Percentiles rank a stretch among this genome's conserved stretches.
Evolutionary conservation across 2,113 vertebrate genomes (phyloP).

Genomic region (Neopipo cinnamomea): DNA sequence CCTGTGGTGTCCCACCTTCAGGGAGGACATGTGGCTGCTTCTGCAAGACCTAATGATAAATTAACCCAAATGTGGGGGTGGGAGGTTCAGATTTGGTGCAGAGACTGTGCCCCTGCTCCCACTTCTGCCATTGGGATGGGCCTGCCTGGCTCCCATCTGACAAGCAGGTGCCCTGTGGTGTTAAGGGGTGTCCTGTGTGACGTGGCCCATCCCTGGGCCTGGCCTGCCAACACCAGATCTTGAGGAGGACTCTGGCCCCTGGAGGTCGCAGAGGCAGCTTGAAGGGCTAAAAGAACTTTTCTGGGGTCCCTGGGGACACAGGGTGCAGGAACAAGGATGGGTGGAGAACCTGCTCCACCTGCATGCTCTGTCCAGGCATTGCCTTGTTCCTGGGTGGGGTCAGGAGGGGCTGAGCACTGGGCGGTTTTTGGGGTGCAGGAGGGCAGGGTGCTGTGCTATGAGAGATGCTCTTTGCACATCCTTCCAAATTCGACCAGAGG

Average conservation of each 20-base stretch:
- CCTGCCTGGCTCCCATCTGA: background rate
- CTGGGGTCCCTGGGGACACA: background rate
- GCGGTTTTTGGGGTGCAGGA: rapidly evolving
- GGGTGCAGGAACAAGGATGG: background rate
- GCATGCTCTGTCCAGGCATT: rapidly evolving
- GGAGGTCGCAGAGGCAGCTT: background rate
- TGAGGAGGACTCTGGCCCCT: background rate
- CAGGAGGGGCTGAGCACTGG: rapidly evolving
- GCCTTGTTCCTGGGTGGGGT: background rate
- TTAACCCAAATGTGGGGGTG: rapidly evolving
- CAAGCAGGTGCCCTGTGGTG: background rate
- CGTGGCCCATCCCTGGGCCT: background rate
- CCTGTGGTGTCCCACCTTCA: rapidly evolving
- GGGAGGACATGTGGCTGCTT: background rate
- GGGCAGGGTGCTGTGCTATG: background rate
- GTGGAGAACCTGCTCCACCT: background rate
- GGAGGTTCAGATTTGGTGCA: background rate
- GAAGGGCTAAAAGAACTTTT: background rate
- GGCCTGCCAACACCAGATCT: background rate
- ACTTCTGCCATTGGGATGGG: rapidly evolving
- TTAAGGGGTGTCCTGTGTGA: background rate
- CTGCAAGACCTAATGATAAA: background rate
- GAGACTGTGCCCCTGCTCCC: background rate
- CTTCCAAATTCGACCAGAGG: background rate
- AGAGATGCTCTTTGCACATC: rapidly evolving